Conservation (phyloP, 2,888 invertebrate genomes). For the Scaptomyza tumidula region DNA sequence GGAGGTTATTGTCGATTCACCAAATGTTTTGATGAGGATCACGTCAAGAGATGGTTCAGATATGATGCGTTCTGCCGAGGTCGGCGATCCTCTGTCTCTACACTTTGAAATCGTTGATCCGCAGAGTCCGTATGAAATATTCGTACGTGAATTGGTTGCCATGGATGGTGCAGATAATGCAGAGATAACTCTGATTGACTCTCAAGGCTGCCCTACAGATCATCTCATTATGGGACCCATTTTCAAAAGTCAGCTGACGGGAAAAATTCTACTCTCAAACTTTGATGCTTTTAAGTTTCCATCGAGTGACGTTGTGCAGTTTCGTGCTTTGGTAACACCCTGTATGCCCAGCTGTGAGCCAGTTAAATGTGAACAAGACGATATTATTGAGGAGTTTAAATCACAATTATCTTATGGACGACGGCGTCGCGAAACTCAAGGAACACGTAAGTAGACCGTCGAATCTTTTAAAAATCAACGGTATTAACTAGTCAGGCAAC, state of each 20-base stretch:
- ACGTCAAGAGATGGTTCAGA: conserved; percentile 93
- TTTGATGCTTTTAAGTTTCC: conserved; percentile 98
- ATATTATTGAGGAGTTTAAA: conserved; percentile 88
- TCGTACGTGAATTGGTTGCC: conserved; percentile 96
- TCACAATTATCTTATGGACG: conserved; percentile 93
- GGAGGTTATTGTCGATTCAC: conserved; percentile 96
- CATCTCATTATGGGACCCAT: conserved; percentile 98
- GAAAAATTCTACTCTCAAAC: conserved; percentile 93
- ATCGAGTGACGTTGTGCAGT: conserved; percentile 96
- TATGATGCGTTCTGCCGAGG: conserved; percentile 94
- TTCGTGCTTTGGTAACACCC: conserved; percentile 95
- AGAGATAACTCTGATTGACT: conserved; percentile 96
- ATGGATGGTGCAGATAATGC: conserved; percentile 97
- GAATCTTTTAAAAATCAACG: neutral
- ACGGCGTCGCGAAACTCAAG: conserved; percentile 72
- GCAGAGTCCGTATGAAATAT: conserved; percentile 97
- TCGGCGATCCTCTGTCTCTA: conserved; percentile 95
- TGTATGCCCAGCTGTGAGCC: conserved; percentile 96
- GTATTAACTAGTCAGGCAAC: neutral
- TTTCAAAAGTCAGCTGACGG: conserved; percentile 89
- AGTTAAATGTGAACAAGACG: conserved; percentile 92
- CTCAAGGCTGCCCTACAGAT: conserved; percentile 96
- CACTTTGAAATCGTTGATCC: conserved; percentile 96
- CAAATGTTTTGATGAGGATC: conserved; percentile 96
- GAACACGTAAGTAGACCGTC: conserved; percentile 7